Conservation (phyloP, 2,797 vertebrate genomes). For the Pogoniulus pusillus region DNA sequence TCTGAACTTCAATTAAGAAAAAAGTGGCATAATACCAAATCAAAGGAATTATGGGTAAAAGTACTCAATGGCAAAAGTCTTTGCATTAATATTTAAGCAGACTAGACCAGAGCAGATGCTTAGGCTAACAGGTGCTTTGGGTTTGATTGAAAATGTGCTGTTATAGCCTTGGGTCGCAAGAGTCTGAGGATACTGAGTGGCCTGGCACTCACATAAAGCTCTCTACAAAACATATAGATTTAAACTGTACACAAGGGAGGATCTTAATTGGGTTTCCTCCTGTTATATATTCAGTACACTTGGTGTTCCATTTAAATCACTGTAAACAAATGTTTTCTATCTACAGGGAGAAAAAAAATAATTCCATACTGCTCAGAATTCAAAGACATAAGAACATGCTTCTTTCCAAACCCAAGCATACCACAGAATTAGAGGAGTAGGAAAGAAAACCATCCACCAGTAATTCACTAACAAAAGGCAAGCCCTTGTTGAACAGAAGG, state of each 20-base stretch:
- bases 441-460: neutral
- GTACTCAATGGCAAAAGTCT: slow-evolving; percentile 50
- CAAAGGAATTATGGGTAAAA: slow-evolving; percentile 65
- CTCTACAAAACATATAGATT: neutral
- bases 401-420: neutral
- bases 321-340: neutral
- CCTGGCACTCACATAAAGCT: neutral
- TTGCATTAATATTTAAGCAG: slow-evolving; percentile 71
- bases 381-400: neutral
- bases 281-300: neutral
- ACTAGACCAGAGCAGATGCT: slow-evolving; percentile 38
- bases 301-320: neutral
- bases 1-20: slow-evolving; percentile 65
- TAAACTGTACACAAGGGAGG: neutral
- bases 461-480: neutral
- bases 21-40: slow-evolving; percentile 34
- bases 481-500: neutral
- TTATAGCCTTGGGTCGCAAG: neutral
- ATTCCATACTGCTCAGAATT: neutral
- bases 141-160: slow-evolving; percentile 50
- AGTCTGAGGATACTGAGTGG: neutral
- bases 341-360: neutral
- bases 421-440: neutral
- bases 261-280: neutral
- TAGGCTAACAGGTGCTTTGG: slow-evolving; percentile 51